Evolutionary conservation across 2,797 vertebrate species (phyloP), one percentile per base, ranked within the genome.

Genomic region (Sarcophilus harrisii): DNA sequence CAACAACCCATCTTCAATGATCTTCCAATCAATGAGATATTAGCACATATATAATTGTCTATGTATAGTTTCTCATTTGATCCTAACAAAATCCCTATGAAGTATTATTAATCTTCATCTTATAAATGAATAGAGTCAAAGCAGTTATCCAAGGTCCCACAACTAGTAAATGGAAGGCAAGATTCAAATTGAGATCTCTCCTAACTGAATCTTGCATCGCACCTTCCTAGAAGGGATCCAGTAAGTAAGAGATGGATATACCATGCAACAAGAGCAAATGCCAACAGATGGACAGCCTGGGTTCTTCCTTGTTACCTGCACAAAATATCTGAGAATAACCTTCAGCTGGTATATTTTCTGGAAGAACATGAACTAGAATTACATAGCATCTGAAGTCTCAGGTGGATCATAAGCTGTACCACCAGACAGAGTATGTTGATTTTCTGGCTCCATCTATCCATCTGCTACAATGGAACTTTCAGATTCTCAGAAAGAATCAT

Each of bases 381-480:
- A 81, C 18, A 81, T 18, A 38, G n/a, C n/a, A 81, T 1, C 18
- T 21, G n/a, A 66, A 73, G n/a, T 81, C 66, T 81, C n/a, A 45
- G 18, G 11, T 9, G 6, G 6, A n/a, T 81, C 21, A 21, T 45
- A 45, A 81, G n/a, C 16, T 81, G n/a, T 16, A 66, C 32, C 32
- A n/a, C 62, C 16, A 30, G 66, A 9, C n/a, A n/a, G 32, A 73
- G 14, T 18, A 38, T 59, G 58, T 1, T 58, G 30, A 96, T 38
- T 94, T 93, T 93, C 66, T 93, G 45, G 49, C 54, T 62, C 8
- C 38, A 57, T 93, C 93, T 58, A 93, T 4, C 89, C 58, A 60
- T 59, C 87, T 93, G 30, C 66, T 57, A 89, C 11, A 3, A 11
- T 18, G 30, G 24, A 29, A 18, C 45, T 18, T 16, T 97, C 52